phyloP scores from a whole-genome alignment of 1,140 invertebrate species.

The Bicyclus anynana region DNA sequence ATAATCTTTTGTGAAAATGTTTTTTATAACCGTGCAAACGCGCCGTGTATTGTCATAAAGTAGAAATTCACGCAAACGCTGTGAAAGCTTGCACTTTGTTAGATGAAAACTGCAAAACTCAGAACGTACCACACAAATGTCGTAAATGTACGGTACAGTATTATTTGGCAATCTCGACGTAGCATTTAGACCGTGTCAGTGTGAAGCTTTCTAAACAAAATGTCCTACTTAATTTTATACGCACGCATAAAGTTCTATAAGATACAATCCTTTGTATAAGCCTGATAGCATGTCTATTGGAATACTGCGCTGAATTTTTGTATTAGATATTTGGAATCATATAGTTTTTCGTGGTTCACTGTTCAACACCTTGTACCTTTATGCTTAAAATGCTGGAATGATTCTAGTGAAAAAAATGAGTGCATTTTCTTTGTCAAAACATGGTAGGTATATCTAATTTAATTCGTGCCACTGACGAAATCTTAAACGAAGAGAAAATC shows the following conservation, averaged over 20 bases:
- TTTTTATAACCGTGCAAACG: constrained; percentile 39
- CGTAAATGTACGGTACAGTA: constrained; percentile 35
- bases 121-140: constrained; percentile 41
- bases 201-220: constrained; percentile 42
- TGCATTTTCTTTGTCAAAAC: too few species aligned
- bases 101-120: constrained; percentile 60
- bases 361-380: too few species aligned
- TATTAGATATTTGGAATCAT: too few species aligned
- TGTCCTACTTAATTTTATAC: constrained; percentile 11
- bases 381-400: too few species aligned
- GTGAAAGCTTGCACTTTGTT: constrained; percentile 64
- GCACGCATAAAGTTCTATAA: background rate
- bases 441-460: too few species aligned
- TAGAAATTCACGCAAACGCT: constrained; percentile 46
- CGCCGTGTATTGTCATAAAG: constrained; percentile 44
- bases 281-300: too few species aligned
- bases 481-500: background rate
- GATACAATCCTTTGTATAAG: background rate
- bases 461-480: too few species aligned
- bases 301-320: too few species aligned
- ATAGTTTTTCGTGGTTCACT: too few species aligned
- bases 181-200: constrained; percentile 33
- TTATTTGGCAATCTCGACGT: constrained; percentile 32
- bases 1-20: constrained; percentile 35
- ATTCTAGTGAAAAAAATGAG: too few species aligned